Percentiles rank a stretch among this genome's conserved stretches.
Evolutionary conservation across 2,113 vertebrate species (phyloP).

Genomic region (Calyptommatus sinebrachiatus): DNA sequence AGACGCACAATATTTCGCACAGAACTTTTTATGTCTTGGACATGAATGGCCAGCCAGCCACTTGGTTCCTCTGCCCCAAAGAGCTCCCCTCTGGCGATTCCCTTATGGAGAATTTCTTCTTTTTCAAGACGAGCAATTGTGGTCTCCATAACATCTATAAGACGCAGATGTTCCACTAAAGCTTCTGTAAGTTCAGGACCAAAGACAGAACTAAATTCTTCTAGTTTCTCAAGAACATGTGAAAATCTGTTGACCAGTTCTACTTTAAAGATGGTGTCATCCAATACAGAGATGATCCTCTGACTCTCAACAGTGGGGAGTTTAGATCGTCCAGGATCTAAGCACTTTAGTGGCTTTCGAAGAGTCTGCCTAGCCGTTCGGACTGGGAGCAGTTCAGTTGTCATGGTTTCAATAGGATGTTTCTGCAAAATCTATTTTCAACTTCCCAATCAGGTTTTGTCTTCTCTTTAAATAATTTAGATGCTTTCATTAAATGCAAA

Average conservation of each 20-base stretch:
- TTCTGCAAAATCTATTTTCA: background rate
- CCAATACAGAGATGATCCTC: slow-evolving; percentile 69
- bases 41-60: background rate
- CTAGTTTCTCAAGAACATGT: background rate
- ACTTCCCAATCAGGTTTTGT: no score
- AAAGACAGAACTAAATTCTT: slow-evolving; percentile 31
- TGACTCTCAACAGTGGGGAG: slow-evolving; percentile 69
- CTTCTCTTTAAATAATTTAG: background rate
- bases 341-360: slow-evolving; percentile 25
- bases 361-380: background rate
- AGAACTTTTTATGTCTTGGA: slow-evolving; percentile 62
- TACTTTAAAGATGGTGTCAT: slow-evolving; percentile 72
- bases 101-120: background rate
- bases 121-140: slow-evolving; percentile 13
- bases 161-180: slow-evolving; percentile 59
- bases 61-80: background rate
- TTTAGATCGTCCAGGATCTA: slow-evolving; percentile 52
- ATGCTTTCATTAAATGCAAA: background rate
- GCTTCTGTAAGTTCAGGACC: slow-evolving; percentile 45
- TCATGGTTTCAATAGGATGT: slow-evolving; percentile 5
- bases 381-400: background rate
- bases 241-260: slow-evolving; percentile 67
- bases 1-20: slow-evolving; percentile 72
- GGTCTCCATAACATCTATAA: slow-evolving; percentile 49
- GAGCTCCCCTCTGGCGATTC: background rate